These are phyloP conservation scores for Theristicus caerulescens DNA, from an alignment of 2,113 vertebrate genomes.

Conservation along the genomic window DNA sequence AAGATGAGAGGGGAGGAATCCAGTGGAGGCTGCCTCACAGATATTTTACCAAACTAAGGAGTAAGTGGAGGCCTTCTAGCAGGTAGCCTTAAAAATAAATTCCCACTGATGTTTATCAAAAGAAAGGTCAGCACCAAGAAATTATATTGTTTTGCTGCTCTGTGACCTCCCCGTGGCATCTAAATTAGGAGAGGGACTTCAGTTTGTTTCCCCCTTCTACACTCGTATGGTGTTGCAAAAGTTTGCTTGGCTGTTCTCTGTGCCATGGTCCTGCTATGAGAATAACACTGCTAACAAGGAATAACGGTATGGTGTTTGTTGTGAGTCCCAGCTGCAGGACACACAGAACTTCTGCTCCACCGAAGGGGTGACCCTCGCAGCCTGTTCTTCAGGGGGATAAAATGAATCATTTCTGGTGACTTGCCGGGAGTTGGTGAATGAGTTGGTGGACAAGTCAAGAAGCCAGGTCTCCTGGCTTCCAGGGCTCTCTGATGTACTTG, in stretches of 20 bases:
- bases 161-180: not conserved
- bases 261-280: not conserved
- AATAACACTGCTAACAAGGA: not conserved
- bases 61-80: not conserved
- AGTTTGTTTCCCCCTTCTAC: not conserved
- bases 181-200: not conserved
- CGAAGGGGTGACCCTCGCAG: not conserved
- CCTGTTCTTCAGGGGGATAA: not conserved
- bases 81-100: not conserved
- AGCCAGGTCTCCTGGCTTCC: not conserved
- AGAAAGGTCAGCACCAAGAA: not conserved
- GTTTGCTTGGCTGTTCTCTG: not conserved
- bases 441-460: not conserved
- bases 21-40: not conserved
- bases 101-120: not conserved
- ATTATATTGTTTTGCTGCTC: not conserved
- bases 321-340: not conserved
- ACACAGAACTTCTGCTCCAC: not conserved
- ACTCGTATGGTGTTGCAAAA: fast-evolving
- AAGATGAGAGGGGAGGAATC: not conserved
- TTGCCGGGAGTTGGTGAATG: not conserved
- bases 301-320: not conserved
- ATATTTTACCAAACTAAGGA: not conserved
- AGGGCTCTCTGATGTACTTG: not conserved
- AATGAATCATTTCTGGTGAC: not conserved